Evolutionary conservation across 1,140 invertebrate species (phyloP).

Genomic region (Bombus fervidus): DNA sequence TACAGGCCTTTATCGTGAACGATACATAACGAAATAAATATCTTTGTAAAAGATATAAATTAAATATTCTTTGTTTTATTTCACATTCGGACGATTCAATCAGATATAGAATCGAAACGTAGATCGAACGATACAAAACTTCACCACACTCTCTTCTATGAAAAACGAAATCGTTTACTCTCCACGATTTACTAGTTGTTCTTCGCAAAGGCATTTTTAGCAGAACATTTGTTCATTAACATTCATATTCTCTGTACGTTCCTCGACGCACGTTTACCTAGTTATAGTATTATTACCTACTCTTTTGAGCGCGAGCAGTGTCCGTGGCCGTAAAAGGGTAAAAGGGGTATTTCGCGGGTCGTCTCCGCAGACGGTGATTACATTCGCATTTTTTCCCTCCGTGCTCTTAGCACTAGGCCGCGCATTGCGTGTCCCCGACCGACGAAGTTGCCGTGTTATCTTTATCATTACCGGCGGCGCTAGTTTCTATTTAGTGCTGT

Average conservation of each 20-base stretch:
- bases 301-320: not conserved
- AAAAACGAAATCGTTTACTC: not conserved
- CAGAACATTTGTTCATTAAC: constrained; percentile 11
- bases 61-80: not conserved
- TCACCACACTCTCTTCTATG: accelerated
- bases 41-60: not conserved
- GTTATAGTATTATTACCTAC: not conserved
- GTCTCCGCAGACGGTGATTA: constrained; percentile 38
- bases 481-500: constrained; percentile 23
- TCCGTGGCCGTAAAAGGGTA: not conserved
- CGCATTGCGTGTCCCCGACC: not conserved
- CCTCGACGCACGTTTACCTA: not conserved
- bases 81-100: not conserved
- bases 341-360: constrained; percentile 31
- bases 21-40: no score
- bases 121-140: not conserved
- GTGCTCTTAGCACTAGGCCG: not conserved
- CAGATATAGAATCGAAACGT: not conserved
- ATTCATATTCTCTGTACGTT: not conserved
- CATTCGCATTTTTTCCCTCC: constrained; percentile 31
- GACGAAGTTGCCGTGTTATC: constrained; percentile 4
- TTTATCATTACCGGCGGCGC: constrained; percentile 38
- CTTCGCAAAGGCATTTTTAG: not conserved
- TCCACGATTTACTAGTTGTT: not conserved
- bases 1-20: no score